phyloP scores from a whole-genome alignment of 2,888 invertebrate genomes.

The Sarcophaga subvicina region DNA sequence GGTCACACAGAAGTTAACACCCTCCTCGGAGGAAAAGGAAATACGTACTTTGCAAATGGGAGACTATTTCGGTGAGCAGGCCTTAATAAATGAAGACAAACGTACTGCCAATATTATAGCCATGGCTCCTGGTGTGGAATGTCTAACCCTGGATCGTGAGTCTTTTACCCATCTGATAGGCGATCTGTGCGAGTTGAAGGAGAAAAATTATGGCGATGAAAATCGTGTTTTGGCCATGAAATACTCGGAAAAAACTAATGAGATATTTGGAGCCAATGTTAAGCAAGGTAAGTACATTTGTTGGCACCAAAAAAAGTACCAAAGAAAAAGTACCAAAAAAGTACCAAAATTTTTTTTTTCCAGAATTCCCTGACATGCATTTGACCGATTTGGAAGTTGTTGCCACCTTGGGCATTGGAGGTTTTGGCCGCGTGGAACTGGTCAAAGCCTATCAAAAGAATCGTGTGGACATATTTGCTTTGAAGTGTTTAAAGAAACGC shows the following conservation, averaged over 20 bases:
- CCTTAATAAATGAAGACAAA: conserved; percentile 92
- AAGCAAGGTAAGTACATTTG: conserved; percentile 75
- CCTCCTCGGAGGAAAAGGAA: conserved; percentile 84
- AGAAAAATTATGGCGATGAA: conserved; percentile 89
- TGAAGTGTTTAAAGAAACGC: conserved; percentile 94
- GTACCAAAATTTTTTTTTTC: no score
- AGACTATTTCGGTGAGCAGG: conserved; percentile 95
- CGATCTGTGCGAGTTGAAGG: conserved; percentile 88
- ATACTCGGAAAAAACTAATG: conserved; percentile 79
- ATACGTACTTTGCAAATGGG: conserved; percentile 89
- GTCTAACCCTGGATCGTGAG: conserved; percentile 92
- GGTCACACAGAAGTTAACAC: conserved; percentile 87
- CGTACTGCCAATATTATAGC: conserved; percentile 97
- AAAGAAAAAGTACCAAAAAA: no score
- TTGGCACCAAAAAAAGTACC: neutral
- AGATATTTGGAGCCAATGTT: conserved; percentile 79
- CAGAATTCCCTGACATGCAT: conserved; percentile 87
- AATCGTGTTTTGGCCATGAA: conserved; percentile 82
- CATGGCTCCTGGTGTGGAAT: conserved; percentile 91
- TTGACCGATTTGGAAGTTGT: conserved; percentile 91
- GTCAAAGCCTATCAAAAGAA: conserved; percentile 85
- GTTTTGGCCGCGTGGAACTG: conserved; percentile 94
- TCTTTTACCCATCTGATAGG: conserved; percentile 90
- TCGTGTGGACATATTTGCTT: conserved; percentile 85
- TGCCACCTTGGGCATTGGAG: conserved; percentile 95